Percentiles rank a stretch among this genome's conserved stretches.
Conservation (phyloP, 2,797 vertebrate genomes). For the Gouania willdenowi region DNA sequence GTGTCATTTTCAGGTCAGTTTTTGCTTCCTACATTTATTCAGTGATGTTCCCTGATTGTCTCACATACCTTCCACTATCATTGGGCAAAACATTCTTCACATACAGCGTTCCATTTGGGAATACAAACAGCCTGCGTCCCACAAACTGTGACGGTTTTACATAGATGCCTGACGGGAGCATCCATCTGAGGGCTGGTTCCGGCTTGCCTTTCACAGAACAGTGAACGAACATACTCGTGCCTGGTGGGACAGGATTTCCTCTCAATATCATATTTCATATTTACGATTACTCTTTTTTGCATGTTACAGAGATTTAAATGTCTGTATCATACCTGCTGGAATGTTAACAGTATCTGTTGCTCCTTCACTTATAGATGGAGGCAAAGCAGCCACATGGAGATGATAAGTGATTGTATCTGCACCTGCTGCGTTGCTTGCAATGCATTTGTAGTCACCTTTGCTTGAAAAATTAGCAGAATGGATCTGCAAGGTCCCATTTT, state of each 20-base stretch:
- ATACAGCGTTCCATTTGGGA: conserved; percentile 78
- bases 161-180: conserved; percentile 61
- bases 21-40: too few relatives aligned
- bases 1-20: too few relatives aligned
- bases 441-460: conserved; percentile 81
- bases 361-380: conserved; percentile 71
- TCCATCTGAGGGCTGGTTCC: conserved; percentile 71
- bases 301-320: background rate
- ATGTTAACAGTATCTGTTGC: conserved; percentile 55
- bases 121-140: conserved; percentile 73
- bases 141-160: conserved; percentile 77
- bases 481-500: conserved; percentile 77
- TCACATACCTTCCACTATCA: conserved; percentile 68
- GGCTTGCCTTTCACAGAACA: conserved; percentile 77
- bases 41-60: too few relatives aligned
- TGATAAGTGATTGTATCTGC: conserved; percentile 78
- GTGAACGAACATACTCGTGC: conserved; percentile 67
- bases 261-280: too few relatives aligned
- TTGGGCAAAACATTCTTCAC: conserved; percentile 57
- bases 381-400: conserved; percentile 74
- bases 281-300: background rate
- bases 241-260: conserved; percentile 29
- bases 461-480: conserved; percentile 69
- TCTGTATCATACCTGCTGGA: conserved; percentile 49
- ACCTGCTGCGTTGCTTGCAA: conserved; percentile 80